Conservation (phyloP, 2,797 vertebrate species). For the Diplodus puntazzo region DNA sequence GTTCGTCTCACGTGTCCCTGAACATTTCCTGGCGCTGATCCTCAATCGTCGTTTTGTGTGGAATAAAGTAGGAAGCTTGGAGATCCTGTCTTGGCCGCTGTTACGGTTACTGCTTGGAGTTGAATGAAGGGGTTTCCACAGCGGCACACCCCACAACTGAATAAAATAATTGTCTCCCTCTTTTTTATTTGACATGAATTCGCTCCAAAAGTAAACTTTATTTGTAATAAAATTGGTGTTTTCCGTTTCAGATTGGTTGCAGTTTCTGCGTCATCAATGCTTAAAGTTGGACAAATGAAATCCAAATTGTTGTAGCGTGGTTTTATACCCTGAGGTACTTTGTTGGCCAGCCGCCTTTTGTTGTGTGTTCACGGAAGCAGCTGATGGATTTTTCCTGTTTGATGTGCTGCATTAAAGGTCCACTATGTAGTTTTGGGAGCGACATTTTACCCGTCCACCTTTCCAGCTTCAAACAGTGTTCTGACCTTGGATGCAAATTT, state of each 20-base stretch:
- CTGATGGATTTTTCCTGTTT: slow-evolving; percentile 19
- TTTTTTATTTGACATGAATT: slow-evolving; percentile 51
- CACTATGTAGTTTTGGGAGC: background rate
- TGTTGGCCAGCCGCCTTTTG: background rate
- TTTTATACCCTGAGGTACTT: slow-evolving; percentile 33
- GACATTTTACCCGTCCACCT: no score
- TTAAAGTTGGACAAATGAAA: slow-evolving; percentile 34
- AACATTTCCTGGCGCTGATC: slow-evolving; percentile 72
- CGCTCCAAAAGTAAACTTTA: slow-evolving; percentile 35
- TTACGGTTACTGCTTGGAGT: slow-evolving; percentile 69
- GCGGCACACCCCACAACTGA: slow-evolving; percentile 58
- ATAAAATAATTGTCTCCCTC: slow-evolving; percentile 54
- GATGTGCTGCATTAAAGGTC: background rate
- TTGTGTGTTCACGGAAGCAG: slow-evolving; percentile 20
- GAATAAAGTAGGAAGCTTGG: slow-evolving; percentile 65
- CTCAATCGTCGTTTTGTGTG: slow-evolving; percentile 64
- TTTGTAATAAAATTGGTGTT: slow-evolving; percentile 21
- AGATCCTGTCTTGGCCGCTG: slow-evolving; percentile 69
- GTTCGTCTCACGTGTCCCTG: slow-evolving; percentile 68
- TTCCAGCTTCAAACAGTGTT: no score
- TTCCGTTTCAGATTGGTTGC: slow-evolving; percentile 36
- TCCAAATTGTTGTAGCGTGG: slow-evolving; percentile 30
- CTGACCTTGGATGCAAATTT: no score
- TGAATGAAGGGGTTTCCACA: slow-evolving; percentile 71
- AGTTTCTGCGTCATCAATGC: slow-evolving; percentile 45